Percentiles rank a stretch among this genome's conserved stretches.
These are phyloP conservation scores for Lissonota sp. DNA, from an alignment of 2,888 invertebrate species.

Conservation along the genomic window DNA sequence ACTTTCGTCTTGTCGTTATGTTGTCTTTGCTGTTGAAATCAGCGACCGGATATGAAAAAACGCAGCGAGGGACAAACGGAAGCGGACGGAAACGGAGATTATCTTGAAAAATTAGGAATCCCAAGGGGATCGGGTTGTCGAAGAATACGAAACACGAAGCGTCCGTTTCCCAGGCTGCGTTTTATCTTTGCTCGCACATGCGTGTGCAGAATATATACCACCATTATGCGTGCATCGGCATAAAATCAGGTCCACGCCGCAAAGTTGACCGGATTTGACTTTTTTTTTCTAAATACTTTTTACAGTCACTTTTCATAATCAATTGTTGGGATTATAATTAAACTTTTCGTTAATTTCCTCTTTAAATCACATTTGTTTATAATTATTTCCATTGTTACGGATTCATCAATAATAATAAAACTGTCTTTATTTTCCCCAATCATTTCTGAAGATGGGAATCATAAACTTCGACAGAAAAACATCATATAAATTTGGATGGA, in stretches of 20 bases:
- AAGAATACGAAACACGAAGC: constrained; percentile 74
- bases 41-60: constrained; percentile 32
- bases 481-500: too few species aligned
- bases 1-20: constrained; percentile 15
- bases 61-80: constrained; percentile 69
- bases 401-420: too few species aligned
- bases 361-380: too few species aligned
- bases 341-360: too few species aligned
- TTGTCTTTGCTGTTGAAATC: constrained; percentile 13
- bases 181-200: constrained; percentile 42
- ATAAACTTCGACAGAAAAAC: too few species aligned
- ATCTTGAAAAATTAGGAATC: constrained; percentile 71
- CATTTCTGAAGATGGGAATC: too few species aligned
- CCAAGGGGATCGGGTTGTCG: constrained; percentile 70
- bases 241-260: constrained; percentile 3
- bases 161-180: constrained; percentile 69
- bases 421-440: too few species aligned
- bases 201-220: constrained; percentile 6
- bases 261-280: constrained; percentile 1
- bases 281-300: background rate
- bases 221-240: constrained; percentile 52
- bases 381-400: too few species aligned
- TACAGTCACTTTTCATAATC: background rate
- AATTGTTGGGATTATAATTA: background rate
- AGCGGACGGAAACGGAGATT: constrained; percentile 70